Base-by-base conservation (phyloP, 92 coral and sea anemone genomes). In the Ricordea florida region DNA sequence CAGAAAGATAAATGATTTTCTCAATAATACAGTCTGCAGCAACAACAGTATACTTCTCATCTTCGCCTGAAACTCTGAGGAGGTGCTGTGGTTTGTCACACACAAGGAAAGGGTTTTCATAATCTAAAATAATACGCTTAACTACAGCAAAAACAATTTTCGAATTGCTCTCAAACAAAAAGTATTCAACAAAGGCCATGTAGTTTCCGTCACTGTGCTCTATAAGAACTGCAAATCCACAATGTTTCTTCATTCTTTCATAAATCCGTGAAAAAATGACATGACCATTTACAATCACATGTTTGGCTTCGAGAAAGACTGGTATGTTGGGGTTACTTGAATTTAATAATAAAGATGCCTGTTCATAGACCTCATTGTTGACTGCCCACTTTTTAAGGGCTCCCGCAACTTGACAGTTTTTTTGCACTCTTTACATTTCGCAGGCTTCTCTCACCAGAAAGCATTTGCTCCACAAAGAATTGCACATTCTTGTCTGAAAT, bases 351-450 rank as follows among this genome's bases (percentile, higher is more conserved):
- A 20, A 55, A 8, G 34, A 69, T 20, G 64, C 64, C 13, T 69
- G 49, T 69, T 33, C 28, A 36, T 14, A 23, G 8, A 69, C 52
- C 3, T 47, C 34, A 10, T 22, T 35, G 4, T 55, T 36, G 38
- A 34, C 64, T 37, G 50, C 21, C 62, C 78, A 70, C 23, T 10
- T 70, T 38, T 33, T 53, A 24, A 52, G 65, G 24, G 78, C 66
- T 42, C 82, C 74, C 31, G 71, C 82, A 34, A 75, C 26, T 45
- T 75, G 61, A 62, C 82, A 75, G 40, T 75, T 75, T 46, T n/a
- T 36, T 18, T 9, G 78, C 66, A 15, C 7, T 30, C 29, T 70
- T 35, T 38, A 70, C 64, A 26, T 70, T 50, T 3, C 41, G 49
- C 26, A 70, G 65, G 14, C 63, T 53, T 16, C 77, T 53, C 17